Conservation (phyloP, 1,140 invertebrate genomes). For the Leucophenga varia region DNA sequence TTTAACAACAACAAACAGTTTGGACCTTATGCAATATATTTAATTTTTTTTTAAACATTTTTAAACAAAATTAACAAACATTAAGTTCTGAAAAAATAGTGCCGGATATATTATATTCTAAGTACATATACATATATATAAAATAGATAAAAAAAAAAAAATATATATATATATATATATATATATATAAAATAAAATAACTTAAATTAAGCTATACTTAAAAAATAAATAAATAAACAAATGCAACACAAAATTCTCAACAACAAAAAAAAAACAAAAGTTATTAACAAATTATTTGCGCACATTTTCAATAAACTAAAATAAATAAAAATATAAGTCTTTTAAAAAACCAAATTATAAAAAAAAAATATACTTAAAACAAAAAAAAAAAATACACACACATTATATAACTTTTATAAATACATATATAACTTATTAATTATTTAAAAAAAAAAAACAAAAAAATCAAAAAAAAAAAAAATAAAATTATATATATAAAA, state of each 20-base stretch:
- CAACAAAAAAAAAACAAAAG: constrained; percentile 6
- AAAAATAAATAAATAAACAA: constrained; percentile 21
- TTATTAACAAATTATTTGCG: too few relatives aligned
- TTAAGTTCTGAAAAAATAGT: constrained; percentile 45
- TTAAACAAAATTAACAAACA: constrained; percentile 12
- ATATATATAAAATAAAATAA: constrained; percentile 28
- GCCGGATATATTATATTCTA: constrained; percentile 44
- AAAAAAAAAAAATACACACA: constrained; percentile 16
- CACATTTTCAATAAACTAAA: too few relatives aligned
- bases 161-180: constrained; percentile 37
- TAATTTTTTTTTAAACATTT: too few relatives aligned
- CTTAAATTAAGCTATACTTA: neutral
- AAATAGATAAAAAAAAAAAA: neutral
- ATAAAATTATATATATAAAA: neutral
- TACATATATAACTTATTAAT: constrained; percentile 50
- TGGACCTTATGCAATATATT: too few relatives aligned
- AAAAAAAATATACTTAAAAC: too few relatives aligned
- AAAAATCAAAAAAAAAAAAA: constrained; percentile 12
- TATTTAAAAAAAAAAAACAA: constrained; percentile 41
- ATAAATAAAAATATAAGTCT: too few relatives aligned
- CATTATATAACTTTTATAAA: constrained; percentile 34
- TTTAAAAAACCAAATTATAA: constrained; percentile 9
- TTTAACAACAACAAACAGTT: constrained; percentile 26
- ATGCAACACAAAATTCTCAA: constrained; percentile 23
- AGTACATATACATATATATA: constrained; percentile 14